Evolutionary conservation across 2,113 vertebrate genomes (phyloP).

Genomic region (Aythya baeri): DNA sequence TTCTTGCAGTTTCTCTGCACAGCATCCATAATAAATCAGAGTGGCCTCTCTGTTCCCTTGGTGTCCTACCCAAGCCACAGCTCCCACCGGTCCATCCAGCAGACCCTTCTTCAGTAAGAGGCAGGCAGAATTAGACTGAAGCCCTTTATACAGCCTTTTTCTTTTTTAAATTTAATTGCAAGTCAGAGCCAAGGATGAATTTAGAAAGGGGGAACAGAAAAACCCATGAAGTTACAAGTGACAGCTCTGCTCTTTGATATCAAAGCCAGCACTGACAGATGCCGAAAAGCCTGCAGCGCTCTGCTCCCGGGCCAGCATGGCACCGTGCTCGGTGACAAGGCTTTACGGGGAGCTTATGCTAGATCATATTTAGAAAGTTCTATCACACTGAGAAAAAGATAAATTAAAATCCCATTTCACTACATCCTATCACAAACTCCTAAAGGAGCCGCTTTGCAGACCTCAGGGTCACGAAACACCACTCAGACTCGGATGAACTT

Average conservation of each 20-base stretch:
- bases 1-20: background rate
- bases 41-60: background rate
- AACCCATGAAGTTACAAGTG: background rate
- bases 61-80: background rate
- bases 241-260: slow-evolving; percentile 18
- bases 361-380: background rate
- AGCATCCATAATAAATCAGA: background rate
- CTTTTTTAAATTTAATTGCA: background rate
- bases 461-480: rapidly evolving
- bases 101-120: background rate
- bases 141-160: background rate
- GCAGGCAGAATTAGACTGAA: background rate
- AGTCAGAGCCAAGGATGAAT: background rate
- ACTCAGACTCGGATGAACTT: background rate
- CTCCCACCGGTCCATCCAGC: background rate
- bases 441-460: background rate
- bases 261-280: slow-evolving; percentile 45
- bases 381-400: background rate
- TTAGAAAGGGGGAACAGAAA: background rate
- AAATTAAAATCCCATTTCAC: background rate
- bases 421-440: background rate
- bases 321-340: background rate
- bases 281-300: slow-evolving; percentile 4
- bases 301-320: background rate
- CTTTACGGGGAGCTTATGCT: background rate